phyloP scores from a whole-genome alignment of 2,797 vertebrate species.

The Lepilemur septentrionalis region DNA sequence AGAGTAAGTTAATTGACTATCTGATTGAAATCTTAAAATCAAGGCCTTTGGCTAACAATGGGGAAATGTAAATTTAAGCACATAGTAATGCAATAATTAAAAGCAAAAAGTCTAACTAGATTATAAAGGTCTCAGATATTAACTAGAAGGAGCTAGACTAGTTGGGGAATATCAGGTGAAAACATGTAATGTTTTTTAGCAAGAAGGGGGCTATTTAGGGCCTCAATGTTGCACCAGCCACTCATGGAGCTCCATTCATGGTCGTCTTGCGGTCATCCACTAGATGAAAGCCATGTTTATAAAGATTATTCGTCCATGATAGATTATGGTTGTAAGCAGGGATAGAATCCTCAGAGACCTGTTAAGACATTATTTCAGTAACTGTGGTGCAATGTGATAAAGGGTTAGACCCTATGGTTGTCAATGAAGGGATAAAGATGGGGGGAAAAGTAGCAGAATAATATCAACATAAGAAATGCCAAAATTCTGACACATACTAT shows the following conservation, averaged over 20 bases:
- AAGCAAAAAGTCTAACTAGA: background rate
- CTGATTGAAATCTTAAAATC: constrained; percentile 20
- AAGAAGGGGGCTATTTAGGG: background rate
- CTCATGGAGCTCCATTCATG: background rate
- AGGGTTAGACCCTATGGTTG: background rate
- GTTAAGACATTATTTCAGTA: background rate
- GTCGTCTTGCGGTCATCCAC: background rate
- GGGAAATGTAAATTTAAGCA: background rate
- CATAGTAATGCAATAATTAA: background rate
- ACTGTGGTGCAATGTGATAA: background rate
- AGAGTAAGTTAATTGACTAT: background rate
- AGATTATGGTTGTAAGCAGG: background rate
- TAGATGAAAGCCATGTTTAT: background rate
- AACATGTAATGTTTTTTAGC: background rate
- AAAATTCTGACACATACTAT: background rate
- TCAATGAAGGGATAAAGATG: background rate
- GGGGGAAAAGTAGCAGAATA: background rate
- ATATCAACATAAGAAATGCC: background rate
- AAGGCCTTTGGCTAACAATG: background rate
- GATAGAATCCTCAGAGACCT: background rate
- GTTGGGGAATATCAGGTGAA: background rate
- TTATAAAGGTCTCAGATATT: background rate
- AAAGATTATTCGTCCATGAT: background rate
- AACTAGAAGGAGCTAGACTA: background rate
- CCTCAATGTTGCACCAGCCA: background rate